Evolutionary conservation across 2,113 vertebrate species (phyloP), one percentile per base, ranked within the genome.

Genomic region (Syngnathus floridae): DNA sequence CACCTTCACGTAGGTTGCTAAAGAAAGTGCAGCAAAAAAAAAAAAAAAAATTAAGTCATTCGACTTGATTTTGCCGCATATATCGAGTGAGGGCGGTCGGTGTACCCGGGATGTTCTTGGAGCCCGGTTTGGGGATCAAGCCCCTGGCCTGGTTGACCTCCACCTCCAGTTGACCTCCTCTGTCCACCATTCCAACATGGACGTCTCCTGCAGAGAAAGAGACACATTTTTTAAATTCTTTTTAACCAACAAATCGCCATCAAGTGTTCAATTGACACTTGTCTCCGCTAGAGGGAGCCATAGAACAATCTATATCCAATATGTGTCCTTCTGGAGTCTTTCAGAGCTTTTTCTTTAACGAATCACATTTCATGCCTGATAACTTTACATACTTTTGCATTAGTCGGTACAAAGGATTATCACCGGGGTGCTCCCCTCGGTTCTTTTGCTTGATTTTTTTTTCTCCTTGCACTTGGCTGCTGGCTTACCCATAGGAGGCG

Each of bases 1-100:
- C 48, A 95, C 94, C 74, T 99, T 99, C 46, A 97, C 92, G 0
- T 99, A 99, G 36, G 95, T 94, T 19, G 94, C 97, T 99, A 73
- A 66, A 63, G 35, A 40, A 19, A 65, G 52, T 0, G 2, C 67
- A 68, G 1, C 57, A 40, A 12, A 49, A 45, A 40, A 45, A 12
- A 49, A 45, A 40, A 45, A 38, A 21, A 41, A 12, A 64, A 13
- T 43, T 4, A 26, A n/a, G 35, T 16, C 5, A 35, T 6, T 4
- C 22, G 13, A 1, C 4, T 51, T 14, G 0, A 35, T 35, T 56
- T 2, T 16, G 26, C 13, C 26, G 2, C 26, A 16, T 6, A 26
- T 7, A 31, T 14, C 17, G 57, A 1, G 26, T 2, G 22, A 22
- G 2, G 17, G 59, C 66, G 57, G 41, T 7, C 38, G 22, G 1